A percentile compares a stretch with the other conserved stretches of the same genome.
Conservation (phyloP, 2,888 invertebrate genomes). For the Trachelus stipa region DNA sequence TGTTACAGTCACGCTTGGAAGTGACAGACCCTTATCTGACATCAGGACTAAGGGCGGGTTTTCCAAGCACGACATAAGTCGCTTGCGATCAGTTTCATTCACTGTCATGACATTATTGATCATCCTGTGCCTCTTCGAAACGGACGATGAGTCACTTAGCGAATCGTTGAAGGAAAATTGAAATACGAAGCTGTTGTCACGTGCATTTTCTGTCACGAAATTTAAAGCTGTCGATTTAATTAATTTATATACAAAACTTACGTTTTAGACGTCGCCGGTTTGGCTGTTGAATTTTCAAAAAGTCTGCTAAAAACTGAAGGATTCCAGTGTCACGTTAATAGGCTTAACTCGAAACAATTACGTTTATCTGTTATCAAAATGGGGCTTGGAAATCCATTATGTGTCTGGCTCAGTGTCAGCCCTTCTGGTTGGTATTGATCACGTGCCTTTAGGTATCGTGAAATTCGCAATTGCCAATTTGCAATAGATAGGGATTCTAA, state of each 20-base stretch:
- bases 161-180: neutral
- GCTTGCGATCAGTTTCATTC: slow-evolving; percentile 7
- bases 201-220: neutral
- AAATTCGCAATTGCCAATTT: neutral
- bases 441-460: neutral
- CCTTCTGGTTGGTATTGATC: neutral
- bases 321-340: neutral
- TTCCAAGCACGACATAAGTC: slow-evolving; percentile 2
- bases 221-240: neutral
- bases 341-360: neutral
- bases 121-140: neutral
- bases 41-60: neutral
- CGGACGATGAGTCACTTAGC: neutral
- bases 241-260: neutral
- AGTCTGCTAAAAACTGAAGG: neutral
- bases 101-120: neutral
- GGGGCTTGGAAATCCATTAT: neutral
- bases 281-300: neutral
- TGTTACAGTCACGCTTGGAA: neutral
- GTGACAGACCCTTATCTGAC: slow-evolving; percentile 3
- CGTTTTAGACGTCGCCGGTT: neutral
- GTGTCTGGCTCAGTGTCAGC: neutral
- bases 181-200: neutral
- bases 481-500: neutral
- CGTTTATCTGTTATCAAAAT: neutral